phyloP scores from a whole-genome alignment of 1,140 invertebrate species.

The Drosophila burlai region DNA sequence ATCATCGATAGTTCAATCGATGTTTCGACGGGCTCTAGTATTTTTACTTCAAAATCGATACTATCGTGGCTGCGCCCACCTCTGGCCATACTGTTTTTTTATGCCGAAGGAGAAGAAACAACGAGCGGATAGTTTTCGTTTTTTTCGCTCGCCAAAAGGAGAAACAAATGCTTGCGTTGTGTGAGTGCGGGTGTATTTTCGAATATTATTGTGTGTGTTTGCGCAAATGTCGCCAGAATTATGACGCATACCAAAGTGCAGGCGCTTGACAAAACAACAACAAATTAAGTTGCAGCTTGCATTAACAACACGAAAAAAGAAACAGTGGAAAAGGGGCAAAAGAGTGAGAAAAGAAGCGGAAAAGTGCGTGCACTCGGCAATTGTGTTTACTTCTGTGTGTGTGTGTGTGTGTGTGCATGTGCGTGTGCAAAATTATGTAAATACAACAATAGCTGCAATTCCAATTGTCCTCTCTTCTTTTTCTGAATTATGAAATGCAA shows the following conservation, averaged over 20 bases:
- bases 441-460: conserved; percentile 66
- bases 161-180: conserved; percentile 64
- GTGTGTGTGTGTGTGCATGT: conserved; percentile 20
- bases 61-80: neutral
- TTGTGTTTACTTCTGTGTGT: conserved; percentile 26
- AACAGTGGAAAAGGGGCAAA: conserved; percentile 35
- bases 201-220: conserved; percentile 39
- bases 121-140: conserved; percentile 20
- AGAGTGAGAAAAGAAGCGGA: conserved; percentile 43
- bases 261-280: conserved; percentile 37
- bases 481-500: conserved; percentile 52
- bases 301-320: conserved; percentile 25
- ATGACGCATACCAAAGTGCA: conserved; percentile 72
- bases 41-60: neutral
- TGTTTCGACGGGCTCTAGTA: neutral
- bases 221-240: conserved; percentile 66
- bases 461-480: conserved; percentile 66
- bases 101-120: conserved; percentile 20
- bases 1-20: neutral
- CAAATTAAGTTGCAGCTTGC: conserved; percentile 36
- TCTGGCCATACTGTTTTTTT: conserved; percentile 18
- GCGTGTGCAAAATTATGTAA: conserved; percentile 77
- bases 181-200: conserved; percentile 41
- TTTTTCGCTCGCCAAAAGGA: conserved; percentile 57
- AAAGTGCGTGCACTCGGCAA: conserved; percentile 69